These are phyloP conservation scores for Upupa epops DNA, from an alignment of 2,113 vertebrate species.

Conservation along the genomic window DNA sequence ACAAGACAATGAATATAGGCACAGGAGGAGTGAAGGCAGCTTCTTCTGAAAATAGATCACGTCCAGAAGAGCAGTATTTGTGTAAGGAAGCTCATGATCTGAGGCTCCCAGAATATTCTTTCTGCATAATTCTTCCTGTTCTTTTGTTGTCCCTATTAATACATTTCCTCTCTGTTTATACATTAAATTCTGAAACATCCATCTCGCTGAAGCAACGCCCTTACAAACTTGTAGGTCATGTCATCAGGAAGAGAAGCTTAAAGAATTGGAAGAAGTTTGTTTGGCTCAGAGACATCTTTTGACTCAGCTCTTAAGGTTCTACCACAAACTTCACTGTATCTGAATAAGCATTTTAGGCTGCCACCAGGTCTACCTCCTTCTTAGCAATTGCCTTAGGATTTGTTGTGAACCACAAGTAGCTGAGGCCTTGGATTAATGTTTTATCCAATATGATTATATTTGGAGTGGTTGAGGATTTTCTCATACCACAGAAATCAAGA, in stretches of 20 bases:
- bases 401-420: slow-evolving; percentile 7
- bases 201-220: neutral
- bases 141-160: neutral
- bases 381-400: neutral
- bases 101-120: neutral
- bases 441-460: neutral
- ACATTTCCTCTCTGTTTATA: neutral
- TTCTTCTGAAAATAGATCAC: slow-evolving; percentile 5
- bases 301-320: neutral
- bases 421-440: neutral
- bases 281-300: neutral
- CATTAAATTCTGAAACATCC: neutral
- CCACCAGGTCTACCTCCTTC: neutral
- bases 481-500: slow-evolving; percentile 22
- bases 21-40: neutral
- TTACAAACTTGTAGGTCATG: neutral
- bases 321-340: neutral
- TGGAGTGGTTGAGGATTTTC: neutral
- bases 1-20: neutral
- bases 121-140: neutral
- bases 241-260: neutral
- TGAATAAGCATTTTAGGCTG: neutral
- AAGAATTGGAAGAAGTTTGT: neutral
- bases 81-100: neutral
- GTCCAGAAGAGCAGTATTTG: neutral